Conservation (phyloP, 2,797 vertebrate genomes). For the Otolemur crassicaudatus region DNA sequence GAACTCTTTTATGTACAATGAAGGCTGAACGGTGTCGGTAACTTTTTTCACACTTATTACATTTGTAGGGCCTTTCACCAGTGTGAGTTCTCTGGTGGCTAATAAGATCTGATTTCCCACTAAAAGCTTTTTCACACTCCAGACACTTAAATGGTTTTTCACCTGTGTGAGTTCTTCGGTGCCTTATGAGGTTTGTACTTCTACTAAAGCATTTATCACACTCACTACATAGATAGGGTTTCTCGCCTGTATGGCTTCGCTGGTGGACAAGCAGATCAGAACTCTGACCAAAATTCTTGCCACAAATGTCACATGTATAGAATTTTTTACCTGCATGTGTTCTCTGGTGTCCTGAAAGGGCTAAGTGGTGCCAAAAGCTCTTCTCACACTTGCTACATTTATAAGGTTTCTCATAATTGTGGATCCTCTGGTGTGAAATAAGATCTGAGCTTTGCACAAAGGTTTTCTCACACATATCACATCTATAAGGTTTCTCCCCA, state of each 20-base stretch:
- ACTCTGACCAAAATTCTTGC: conserved; percentile 83
- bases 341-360: conserved; percentile 81
- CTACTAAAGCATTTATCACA: conserved; percentile 84
- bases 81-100: conserved; percentile 84
- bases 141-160: conserved; percentile 83
- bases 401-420: conserved; percentile 78
- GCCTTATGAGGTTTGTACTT: conserved; percentile 84
- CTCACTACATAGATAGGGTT: conserved; percentile 80
- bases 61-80: conserved; percentile 81
- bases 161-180: conserved; percentile 81
- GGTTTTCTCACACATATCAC: conserved; percentile 81
- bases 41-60: conserved; percentile 81
- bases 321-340: conserved; percentile 81
- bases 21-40: conserved; percentile 80
- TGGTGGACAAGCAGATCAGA: conserved; percentile 83
- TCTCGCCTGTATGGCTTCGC: conserved; percentile 82
- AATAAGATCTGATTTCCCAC: conserved; percentile 84
- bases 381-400: conserved; percentile 81
- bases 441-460: conserved; percentile 79
- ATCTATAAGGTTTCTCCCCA: conserved; percentile 70
- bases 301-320: conserved; percentile 82
- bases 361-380: conserved; percentile 81
- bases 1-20: conserved; percentile 82
- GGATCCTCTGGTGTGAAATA: conserved; percentile 77
- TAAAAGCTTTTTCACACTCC: conserved; percentile 83